Percentiles rank a stretch among this genome's conserved stretches.
phyloP scores from a whole-genome alignment of 2,113 vertebrate species.

The Piaya cayana region DNA sequence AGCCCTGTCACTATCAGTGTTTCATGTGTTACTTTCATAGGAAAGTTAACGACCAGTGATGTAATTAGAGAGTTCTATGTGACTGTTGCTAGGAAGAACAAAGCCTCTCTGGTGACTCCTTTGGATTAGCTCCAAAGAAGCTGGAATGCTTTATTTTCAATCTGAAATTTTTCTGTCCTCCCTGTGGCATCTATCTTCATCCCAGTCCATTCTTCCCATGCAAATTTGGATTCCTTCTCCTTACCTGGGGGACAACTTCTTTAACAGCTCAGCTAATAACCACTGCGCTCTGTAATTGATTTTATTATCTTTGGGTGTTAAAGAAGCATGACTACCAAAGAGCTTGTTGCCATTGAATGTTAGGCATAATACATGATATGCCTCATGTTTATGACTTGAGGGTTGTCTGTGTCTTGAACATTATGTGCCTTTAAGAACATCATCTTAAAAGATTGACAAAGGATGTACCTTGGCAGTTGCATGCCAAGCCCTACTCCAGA shows the following conservation, averaged over 20 bases:
- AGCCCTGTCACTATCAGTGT: background rate
- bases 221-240: background rate
- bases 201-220: background rate
- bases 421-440: background rate
- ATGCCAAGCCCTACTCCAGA: background rate
- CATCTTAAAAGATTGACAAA: background rate
- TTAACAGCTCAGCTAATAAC: background rate
- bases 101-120: background rate
- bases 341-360: background rate
- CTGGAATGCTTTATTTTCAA: background rate
- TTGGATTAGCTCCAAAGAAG: background rate
- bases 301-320: background rate
- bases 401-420: background rate
- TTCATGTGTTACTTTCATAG: background rate
- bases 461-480: background rate
- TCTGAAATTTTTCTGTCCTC: background rate
- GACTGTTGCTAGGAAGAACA: constrained; percentile 23
- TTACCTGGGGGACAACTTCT: background rate
- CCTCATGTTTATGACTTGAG: background rate
- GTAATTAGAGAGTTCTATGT: background rate
- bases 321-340: background rate
- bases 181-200: background rate
- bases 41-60: background rate
- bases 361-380: background rate
- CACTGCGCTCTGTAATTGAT: background rate